A percentile compares a stretch with the other conserved stretches of the same genome.
Evolutionary conservation across 64 coral and sea anemone species (phyloP).

Genomic region (Montipora foliosa): DNA sequence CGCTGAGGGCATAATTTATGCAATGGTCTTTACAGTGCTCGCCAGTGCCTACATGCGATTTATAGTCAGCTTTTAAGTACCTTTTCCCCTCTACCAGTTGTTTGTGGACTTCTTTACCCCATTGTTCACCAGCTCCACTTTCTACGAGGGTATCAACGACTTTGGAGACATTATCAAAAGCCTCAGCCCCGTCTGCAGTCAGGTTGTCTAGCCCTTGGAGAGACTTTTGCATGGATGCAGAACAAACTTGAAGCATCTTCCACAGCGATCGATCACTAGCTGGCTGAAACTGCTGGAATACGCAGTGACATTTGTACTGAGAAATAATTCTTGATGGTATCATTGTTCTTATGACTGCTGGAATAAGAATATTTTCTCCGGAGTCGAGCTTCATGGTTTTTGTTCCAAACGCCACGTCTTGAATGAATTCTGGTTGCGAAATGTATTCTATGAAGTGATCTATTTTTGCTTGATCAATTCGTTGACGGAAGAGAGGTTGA

Average conservation of each 20-base stretch:
- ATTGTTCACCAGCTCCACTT: neutral
- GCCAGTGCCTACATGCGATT: neutral
- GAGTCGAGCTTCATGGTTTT: slow-evolving; percentile 33
- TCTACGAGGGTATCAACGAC: neutral
- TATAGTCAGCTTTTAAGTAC: slow-evolving; percentile 33
- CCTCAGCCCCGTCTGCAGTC: slow-evolving; percentile 56
- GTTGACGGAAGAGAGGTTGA: no score
- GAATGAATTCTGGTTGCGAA: no score
- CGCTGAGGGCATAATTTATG: neutral
- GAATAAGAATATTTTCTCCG: slow-evolving; percentile 14
- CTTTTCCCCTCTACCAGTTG: slow-evolving; percentile 24
- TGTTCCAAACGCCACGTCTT: slow-evolving; percentile 42
- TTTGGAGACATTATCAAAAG: slow-evolving; percentile 22
- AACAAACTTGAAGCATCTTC: no score
- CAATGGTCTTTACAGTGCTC: slow-evolving; percentile 28
- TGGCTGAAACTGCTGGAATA: no score
- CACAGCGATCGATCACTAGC: no score
- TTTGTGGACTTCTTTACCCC: neutral
- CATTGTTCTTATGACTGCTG: no score
- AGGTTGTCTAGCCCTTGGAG: no score
- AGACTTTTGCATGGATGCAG: no score
- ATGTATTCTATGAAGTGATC: no score
- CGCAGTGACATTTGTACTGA: no score
- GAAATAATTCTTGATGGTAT: no score
- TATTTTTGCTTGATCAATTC: no score